Evolutionary conservation across 2,888 invertebrate species (phyloP).

Genomic region (Boloria selene): DNA sequence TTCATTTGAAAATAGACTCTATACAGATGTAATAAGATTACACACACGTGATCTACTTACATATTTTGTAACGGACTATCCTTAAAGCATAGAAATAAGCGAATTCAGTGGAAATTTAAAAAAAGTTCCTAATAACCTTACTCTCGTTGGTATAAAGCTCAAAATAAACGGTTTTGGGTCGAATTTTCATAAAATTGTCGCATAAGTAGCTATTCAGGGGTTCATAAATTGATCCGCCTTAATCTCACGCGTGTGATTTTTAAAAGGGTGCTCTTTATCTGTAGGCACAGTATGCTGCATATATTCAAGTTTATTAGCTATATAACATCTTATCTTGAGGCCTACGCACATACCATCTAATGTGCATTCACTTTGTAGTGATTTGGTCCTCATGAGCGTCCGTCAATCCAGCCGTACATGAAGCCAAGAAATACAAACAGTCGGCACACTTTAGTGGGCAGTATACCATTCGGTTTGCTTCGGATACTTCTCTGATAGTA

Average conservation of each 20-base stretch:
- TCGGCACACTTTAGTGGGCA: too few relatives aligned
- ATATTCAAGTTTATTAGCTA: constrained; percentile 27
- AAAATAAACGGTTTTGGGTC: constrained; percentile 7
- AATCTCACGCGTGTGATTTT: constrained; percentile 28
- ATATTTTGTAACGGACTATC: not conserved
- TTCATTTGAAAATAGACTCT: constrained; percentile 15
- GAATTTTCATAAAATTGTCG: constrained; percentile 14
- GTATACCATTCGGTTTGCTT: not conserved
- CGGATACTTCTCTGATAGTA: not conserved
- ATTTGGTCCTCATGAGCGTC: too few relatives aligned
- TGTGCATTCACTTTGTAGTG: not conserved
- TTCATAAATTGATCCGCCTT: constrained; percentile 30
- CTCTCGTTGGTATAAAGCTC: constrained; percentile 6
- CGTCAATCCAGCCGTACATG: too few relatives aligned
- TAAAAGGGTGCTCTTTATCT: constrained; percentile 21
- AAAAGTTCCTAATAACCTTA: too few relatives aligned
- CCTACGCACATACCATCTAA: not conserved
- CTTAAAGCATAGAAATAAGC: not conserved
- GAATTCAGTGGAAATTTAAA: constrained; percentile 2
- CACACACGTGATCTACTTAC: not conserved
- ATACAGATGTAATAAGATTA: constrained; percentile 2
- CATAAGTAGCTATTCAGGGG: constrained; percentile 18
- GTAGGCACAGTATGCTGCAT: constrained; percentile 12
- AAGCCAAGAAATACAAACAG: too few relatives aligned
- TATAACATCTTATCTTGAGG: constrained; percentile 21